Base-by-base conservation (phyloP, 2,888 invertebrate species). In the Lepidocyrtoides sp. region DNA sequence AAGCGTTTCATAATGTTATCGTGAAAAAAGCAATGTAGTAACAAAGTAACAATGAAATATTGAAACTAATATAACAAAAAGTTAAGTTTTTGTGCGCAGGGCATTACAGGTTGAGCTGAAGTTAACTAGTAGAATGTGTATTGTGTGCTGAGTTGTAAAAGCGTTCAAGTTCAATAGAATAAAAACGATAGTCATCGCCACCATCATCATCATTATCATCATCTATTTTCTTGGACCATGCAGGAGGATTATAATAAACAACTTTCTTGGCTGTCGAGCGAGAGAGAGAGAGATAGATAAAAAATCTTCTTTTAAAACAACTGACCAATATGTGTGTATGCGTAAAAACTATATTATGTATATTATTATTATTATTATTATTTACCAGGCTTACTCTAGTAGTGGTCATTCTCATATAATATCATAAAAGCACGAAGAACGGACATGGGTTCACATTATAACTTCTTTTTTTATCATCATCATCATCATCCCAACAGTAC, bases 101-200 rank as follows among this genome's bases (percentile, higher is more conserved):
- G 75, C 82, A 82, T 60, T 82, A 63, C 41, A 63, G 36, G 20
- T 82, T 48, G 14, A 48, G n/a, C 32, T 26, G 75, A 44, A 75
- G 48, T 48, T 48, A 14, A 36, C 32, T 20, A 5, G 57, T 26
- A 51, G 5, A 48, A 51, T 51, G 48, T 77, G 26, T 77, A 10
- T 29, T 66, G 66, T 66, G 79, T 79, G 77, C 48, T 83, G 82
- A 83, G 82, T 83, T 63, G 82, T 83, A 83, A 79, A 83, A 63
- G 75, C 82, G 63, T 66, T 83, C 82, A 81, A 41, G 60, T 41
- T 41, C 54, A 32, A 81, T 81, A 57, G 60, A 36, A 54, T 54
- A 54, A 81, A 12, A 66, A n/a, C 66, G 32, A 77, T 77, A 81
- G 57, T 23, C 81, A 60, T 81, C 81, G 57, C 57, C 57, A 23